Evolutionary conservation across 2,797 vertebrate species (phyloP).

Genomic region (Parotocinclus haroldoi): DNA sequence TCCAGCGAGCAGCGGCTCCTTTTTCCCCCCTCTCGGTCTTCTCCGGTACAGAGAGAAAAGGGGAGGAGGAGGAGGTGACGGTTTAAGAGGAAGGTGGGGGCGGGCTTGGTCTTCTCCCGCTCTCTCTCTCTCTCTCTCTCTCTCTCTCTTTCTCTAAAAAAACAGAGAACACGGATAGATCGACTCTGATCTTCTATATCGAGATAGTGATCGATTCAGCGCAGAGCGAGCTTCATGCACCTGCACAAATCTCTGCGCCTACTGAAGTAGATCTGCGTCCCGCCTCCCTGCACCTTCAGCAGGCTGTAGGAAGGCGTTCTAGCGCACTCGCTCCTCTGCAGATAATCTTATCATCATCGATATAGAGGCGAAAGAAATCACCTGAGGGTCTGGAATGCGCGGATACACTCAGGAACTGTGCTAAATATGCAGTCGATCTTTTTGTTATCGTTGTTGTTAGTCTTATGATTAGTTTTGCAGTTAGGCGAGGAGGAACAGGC

Average conservation of each 20-base stretch:
- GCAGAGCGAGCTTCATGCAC: conserved; percentile 29
- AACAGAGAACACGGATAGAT: conserved; percentile 37
- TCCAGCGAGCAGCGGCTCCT: conserved; percentile 51
- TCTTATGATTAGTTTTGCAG: neutral
- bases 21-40: conserved; percentile 48
- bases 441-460: neutral
- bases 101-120: conserved; percentile 31
- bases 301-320: no score
- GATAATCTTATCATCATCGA: no score
- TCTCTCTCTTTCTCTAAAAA: conserved; percentile 42
- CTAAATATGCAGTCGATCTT: neutral
- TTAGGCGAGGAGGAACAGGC: conserved; percentile 46
- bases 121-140: conserved; percentile 29
- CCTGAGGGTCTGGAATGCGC: no score
- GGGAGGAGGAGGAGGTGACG: conserved; percentile 53
- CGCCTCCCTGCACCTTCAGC: neutral
- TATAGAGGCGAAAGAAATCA: no score
- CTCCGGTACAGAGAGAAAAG: conserved; percentile 56
- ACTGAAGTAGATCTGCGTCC: conserved; percentile 49
- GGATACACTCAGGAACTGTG: no score
- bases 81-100: conserved; percentile 45
- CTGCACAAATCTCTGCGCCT: conserved; percentile 38
- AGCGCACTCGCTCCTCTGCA: no score
- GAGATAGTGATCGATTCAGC: conserved; percentile 52
- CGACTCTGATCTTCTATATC: conserved; percentile 58